Evolutionary conservation across 1,140 invertebrate species (phyloP).

Genomic region (Drosophila aff.): DNA sequence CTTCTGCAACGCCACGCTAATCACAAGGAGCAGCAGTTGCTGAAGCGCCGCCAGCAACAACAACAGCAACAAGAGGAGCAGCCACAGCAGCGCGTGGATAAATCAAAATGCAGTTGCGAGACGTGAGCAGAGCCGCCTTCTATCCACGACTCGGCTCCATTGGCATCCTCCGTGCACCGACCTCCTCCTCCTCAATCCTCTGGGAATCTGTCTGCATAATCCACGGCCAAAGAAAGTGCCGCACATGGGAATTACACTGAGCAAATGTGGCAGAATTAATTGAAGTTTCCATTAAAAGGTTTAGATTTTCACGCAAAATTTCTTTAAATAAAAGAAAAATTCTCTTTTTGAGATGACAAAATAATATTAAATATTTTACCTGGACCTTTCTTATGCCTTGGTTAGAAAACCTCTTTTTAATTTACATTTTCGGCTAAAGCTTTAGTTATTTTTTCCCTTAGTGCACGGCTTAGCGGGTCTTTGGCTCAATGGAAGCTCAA

Average conservation of each 20-base stretch:
- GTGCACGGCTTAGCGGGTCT: conserved; percentile 29
- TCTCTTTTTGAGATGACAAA: background rate
- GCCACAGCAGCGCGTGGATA: conserved; percentile 73
- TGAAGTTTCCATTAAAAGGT: background rate
- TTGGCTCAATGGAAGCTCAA: conserved; percentile 45
- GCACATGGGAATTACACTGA: conserved; percentile 48
- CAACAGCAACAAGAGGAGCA: conserved; percentile 32
- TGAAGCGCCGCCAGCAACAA: conserved; percentile 48
- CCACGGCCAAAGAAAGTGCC: conserved; percentile 75
- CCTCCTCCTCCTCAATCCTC: conserved; percentile 9
- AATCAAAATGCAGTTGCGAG: conserved; percentile 76
- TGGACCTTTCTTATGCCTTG: background rate
- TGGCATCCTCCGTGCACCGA: conserved; percentile 4
- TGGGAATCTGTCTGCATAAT: conserved; percentile 66
- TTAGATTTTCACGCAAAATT: background rate
- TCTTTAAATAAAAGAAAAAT: background rate
- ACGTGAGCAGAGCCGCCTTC: conserved; percentile 60
- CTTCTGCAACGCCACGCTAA: conserved; percentile 78
- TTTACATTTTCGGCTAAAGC: background rate
- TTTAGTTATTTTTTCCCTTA: background rate
- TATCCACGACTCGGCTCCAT: conserved; percentile 35
- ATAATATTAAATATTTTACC: background rate
- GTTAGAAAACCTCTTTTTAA: background rate
- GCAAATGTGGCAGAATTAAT: background rate
- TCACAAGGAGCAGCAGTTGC: conserved; percentile 61